Percentiles rank a stretch among this genome's conserved stretches.
Conservation (phyloP, 1,140 invertebrate species). For the Halyomorpha halys region DNA sequence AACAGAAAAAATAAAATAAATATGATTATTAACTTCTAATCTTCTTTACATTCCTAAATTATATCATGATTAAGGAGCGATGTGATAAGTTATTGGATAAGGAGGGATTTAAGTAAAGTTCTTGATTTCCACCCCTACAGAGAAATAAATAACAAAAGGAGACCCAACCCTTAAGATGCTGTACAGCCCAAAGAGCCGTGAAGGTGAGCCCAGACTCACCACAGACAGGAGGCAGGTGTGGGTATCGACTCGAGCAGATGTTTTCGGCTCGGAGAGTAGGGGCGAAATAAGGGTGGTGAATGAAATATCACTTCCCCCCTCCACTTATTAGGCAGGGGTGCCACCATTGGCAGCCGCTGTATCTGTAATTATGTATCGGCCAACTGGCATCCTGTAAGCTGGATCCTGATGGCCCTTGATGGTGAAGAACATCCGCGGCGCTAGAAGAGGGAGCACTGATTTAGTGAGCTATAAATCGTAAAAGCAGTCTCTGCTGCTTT, state of each 20-base stretch:
- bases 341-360: background rate
- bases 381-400: background rate
- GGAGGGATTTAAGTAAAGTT: too few species aligned
- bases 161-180: background rate
- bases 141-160: background rate
- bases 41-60: too few species aligned
- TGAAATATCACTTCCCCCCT: background rate
- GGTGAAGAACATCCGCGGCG: too few species aligned
- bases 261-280: background rate
- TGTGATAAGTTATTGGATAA: too few species aligned
- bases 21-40: too few species aligned
- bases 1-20: too few species aligned
- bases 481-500: too few species aligned
- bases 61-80: too few species aligned
- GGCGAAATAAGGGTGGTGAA: background rate
- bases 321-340: background rate
- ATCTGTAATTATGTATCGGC: constrained; percentile 7
- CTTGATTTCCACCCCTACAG: background rate
- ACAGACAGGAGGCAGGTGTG: background rate
- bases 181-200: background rate
- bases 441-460: too few species aligned
- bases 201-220: background rate
- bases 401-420: too few species aligned
- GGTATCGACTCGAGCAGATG: constrained; percentile 1
- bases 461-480: too few species aligned